phyloP scores from a whole-genome alignment of 2,113 vertebrate genomes.

The Toxotes chatareus region DNA sequence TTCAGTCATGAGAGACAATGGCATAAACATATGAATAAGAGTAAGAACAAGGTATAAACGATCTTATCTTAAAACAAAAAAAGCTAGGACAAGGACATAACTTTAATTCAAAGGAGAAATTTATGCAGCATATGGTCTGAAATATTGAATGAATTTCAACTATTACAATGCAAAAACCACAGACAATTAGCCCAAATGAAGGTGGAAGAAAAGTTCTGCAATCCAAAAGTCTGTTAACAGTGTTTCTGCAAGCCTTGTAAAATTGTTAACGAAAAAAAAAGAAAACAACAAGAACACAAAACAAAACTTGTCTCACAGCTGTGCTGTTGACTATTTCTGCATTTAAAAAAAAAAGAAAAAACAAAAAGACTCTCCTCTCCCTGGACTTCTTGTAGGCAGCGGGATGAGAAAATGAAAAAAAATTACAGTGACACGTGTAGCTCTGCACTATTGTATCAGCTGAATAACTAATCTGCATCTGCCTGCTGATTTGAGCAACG shows the following conservation, averaged over 20 bases:
- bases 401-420: conserved; percentile 51
- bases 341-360: neutral
- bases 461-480: conserved; percentile 77
- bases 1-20: neutral
- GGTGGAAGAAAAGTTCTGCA: neutral
- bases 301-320: conserved; percentile 56
- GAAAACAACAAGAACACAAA: neutral
- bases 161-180: neutral
- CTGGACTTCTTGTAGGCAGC: conserved; percentile 56
- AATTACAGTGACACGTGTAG: conserved; percentile 65
- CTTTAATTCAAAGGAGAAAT: neutral
- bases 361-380: conserved; percentile 34
- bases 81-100: too few species aligned
- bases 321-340: conserved; percentile 37
- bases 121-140: neutral
- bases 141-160: neutral
- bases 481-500: conserved; percentile 70
- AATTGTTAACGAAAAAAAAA: conserved; percentile 25
- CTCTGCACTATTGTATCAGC: conserved; percentile 62
- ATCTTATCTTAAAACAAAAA: too few species aligned
- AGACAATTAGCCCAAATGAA: neutral
- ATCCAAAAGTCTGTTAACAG: conserved; percentile 7
- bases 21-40: neutral
- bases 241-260: neutral
- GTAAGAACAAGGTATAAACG: neutral